phyloP scores from a whole-genome alignment of 1,140 invertebrate species.

The Ridgeia piscesae region DNA sequence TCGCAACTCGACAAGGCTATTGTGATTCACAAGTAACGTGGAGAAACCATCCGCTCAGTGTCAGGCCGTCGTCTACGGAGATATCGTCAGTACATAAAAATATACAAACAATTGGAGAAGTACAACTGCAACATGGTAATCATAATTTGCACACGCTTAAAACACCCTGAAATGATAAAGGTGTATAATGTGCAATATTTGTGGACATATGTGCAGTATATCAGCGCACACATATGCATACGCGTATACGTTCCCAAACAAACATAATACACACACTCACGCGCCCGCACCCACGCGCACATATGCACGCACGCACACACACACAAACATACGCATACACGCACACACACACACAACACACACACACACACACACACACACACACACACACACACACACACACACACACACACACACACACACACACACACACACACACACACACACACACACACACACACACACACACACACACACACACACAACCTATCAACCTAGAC shows the following conservation, averaged over 20 bases:
- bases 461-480: not conserved
- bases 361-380: not conserved
- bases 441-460: not conserved
- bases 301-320: not conserved
- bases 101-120: too few relatives aligned
- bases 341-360: not conserved
- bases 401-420: not conserved
- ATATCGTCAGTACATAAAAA: too few relatives aligned
- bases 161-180: too few relatives aligned
- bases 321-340: not conserved
- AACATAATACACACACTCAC: not conserved
- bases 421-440: not conserved
- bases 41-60: too few relatives aligned
- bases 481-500: not conserved
- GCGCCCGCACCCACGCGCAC: not conserved
- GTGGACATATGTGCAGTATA: too few relatives aligned
- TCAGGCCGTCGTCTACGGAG: too few relatives aligned
- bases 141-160: too few relatives aligned
- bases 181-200: too few relatives aligned
- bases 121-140: too few relatives aligned
- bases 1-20: too few relatives aligned
- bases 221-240: not conserved
- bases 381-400: not conserved
- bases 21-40: too few relatives aligned
- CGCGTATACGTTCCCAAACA: not conserved